Conservation (phyloP, 2,113 vertebrate genomes). For the Cephalophus harveyi region DNA sequence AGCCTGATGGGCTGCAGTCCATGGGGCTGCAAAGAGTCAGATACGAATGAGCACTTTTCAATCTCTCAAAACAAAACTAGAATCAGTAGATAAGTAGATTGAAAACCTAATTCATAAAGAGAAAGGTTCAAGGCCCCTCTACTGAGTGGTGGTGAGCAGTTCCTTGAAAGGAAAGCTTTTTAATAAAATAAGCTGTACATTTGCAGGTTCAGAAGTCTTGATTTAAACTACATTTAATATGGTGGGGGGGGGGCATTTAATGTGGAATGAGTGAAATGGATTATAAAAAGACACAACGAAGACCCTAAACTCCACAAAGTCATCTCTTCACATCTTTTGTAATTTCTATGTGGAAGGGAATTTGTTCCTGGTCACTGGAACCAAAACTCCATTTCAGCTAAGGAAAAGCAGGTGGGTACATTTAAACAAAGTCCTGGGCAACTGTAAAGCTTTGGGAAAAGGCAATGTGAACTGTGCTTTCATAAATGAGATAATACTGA, state of each 20-base stretch:
- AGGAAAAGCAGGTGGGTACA: slow-evolving; percentile 69
- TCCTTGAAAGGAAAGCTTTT: not conserved
- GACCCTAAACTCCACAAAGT: slow-evolving; percentile 39
- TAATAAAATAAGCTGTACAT: slow-evolving; percentile 8
- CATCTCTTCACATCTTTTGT: slow-evolving; percentile 54
- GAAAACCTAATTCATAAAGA: not conserved
- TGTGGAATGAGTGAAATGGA: not conserved
- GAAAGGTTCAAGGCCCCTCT: not conserved
- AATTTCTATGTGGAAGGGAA: slow-evolving; percentile 73
- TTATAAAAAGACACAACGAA: not conserved
- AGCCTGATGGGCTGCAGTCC: not conserved
- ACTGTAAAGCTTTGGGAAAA: slow-evolving; percentile 56
- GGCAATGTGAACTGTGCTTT: slow-evolving; percentile 64
- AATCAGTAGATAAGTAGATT: slow-evolving; percentile 22
- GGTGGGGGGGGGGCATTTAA: not conserved
- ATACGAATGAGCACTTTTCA: not conserved
- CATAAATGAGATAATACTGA: slow-evolving; percentile 61
- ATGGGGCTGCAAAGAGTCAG: not conserved
- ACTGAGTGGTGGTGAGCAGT: not conserved
- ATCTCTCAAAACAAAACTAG: not conserved
- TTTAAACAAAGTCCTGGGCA: slow-evolving; percentile 65
- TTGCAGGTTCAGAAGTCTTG: slow-evolving; percentile 23
- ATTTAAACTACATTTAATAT: not conserved
- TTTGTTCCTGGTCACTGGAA: slow-evolving; percentile 71
- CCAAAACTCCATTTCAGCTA: slow-evolving; percentile 26